These are phyloP conservation scores for Nibea coibor DNA, from an alignment of 2,113 vertebrate genomes.

Conservation along the genomic window DNA sequence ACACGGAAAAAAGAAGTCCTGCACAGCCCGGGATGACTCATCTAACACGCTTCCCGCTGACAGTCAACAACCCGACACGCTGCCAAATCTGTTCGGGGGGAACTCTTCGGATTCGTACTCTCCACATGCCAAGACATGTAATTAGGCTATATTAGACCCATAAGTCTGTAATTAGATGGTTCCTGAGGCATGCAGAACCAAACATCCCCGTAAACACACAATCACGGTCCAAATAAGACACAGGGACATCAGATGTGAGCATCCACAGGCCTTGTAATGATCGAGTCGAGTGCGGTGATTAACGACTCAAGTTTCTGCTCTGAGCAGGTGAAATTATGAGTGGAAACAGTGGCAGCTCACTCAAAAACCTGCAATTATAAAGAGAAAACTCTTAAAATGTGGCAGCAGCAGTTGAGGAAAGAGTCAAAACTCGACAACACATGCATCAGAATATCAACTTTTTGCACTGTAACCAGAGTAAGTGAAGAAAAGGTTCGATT, in stretches of 20 bases:
- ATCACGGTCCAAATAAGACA: not conserved
- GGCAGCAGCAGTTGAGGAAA: not conserved
- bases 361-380: not conserved
- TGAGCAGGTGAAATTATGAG: not conserved
- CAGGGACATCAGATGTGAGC: not conserved
- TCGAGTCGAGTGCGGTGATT: not conserved
- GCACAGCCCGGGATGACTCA: not conserved
- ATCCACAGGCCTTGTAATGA: not conserved
- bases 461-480: not conserved
- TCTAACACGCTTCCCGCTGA: not conserved
- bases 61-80: conserved; percentile 5
- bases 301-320: not conserved
- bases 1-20: not conserved
- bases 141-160: conserved; percentile 8
- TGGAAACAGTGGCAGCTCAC: not conserved
- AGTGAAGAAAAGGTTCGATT: not conserved
- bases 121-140: not conserved
- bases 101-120: conserved; percentile 18
- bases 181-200: not conserved
- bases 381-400: not conserved
- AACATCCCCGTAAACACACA: not conserved
- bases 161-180: conserved; percentile 2
- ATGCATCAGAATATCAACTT: not conserved
- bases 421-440: not conserved
- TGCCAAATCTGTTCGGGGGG: not conserved